These are phyloP conservation scores for Callimorpha dominula DNA, from an alignment of 2,888 invertebrate genomes.

Conservation along the genomic window DNA sequence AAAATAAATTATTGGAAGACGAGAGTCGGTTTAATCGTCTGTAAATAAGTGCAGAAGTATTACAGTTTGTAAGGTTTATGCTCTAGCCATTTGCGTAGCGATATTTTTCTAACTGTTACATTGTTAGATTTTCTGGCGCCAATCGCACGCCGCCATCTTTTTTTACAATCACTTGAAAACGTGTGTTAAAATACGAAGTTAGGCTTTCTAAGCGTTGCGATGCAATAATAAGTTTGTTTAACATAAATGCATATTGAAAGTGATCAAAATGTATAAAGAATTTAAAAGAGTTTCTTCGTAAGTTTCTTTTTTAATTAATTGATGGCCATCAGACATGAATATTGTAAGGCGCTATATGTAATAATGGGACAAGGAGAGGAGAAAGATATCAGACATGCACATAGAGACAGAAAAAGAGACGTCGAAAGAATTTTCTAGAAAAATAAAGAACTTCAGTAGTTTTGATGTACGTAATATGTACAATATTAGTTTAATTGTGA, in stretches of 20 bases:
- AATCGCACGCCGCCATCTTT: conserved; percentile 3
- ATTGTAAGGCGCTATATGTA: no score
- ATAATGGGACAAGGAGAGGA: no score
- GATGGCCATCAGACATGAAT: no score
- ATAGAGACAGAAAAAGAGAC: no score
- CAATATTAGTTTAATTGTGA: no score
- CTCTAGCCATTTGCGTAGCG: conserved; percentile 5
- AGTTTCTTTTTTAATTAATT: no score
- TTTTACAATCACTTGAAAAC: not conserved
- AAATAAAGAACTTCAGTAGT: no score
- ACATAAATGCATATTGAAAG: not conserved
- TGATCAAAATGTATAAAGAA: not conserved
- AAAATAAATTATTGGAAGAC: conserved; percentile 60
- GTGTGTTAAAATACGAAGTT: not conserved
- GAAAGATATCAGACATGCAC: no score
- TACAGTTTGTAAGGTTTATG: conserved; percentile 46
- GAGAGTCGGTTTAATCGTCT: conserved; percentile 71
- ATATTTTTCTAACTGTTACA: conserved; percentile 14
- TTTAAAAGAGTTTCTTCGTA: no score
- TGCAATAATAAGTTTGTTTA: not conserved
- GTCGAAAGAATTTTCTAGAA: no score
- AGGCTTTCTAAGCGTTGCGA: no score
- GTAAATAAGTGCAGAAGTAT: conserved; percentile 73
- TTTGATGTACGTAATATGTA: no score
- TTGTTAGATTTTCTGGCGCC: conserved; percentile 8